Conservation (phyloP, 2,888 invertebrate species). For the Callyntrura guangdongensis region DNA sequence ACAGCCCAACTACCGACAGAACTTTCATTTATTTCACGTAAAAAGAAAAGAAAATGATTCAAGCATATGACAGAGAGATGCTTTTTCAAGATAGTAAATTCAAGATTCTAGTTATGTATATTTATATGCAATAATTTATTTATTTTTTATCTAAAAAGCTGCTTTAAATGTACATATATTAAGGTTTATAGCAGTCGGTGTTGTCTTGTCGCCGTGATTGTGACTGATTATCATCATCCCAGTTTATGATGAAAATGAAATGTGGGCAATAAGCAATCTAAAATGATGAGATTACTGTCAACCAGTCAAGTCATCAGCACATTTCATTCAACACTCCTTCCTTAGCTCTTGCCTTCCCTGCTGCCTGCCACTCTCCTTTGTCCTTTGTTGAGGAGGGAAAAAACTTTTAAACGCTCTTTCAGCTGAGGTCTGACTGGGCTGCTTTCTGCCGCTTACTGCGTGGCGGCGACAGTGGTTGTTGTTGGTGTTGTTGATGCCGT, state of each 20-base stretch:
- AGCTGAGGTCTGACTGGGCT: background rate
- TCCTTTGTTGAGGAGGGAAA: constrained; percentile 3
- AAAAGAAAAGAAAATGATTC: background rate
- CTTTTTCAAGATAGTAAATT: background rate
- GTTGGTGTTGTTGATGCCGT: background rate
- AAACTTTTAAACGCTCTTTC: constrained; percentile 34
- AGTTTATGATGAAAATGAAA: constrained; percentile 63
- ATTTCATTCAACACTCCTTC: constrained; percentile 13
- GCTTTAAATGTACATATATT: constrained; percentile 16
- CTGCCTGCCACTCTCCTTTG: background rate
- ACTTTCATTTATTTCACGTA: background rate
- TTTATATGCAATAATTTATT: background rate
- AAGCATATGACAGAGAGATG: background rate
- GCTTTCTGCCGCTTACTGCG: background rate
- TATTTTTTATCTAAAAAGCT: background rate
- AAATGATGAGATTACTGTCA: constrained; percentile 74
- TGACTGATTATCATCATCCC: constrained; percentile 57
- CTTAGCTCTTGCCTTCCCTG: background rate
- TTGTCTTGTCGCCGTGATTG: constrained; percentile 18
- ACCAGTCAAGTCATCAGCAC: constrained; percentile 47
- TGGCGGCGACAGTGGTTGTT: background rate
- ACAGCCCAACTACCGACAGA: background rate
- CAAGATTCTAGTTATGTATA: background rate
- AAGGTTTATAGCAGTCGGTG: background rate
- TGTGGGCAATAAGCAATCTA: constrained; percentile 64